Percentiles rank a stretch among this genome's conserved stretches.
These are phyloP conservation scores for Halyomorpha halys DNA, from an alignment of 1,140 invertebrate genomes.

Conservation along the genomic window DNA sequence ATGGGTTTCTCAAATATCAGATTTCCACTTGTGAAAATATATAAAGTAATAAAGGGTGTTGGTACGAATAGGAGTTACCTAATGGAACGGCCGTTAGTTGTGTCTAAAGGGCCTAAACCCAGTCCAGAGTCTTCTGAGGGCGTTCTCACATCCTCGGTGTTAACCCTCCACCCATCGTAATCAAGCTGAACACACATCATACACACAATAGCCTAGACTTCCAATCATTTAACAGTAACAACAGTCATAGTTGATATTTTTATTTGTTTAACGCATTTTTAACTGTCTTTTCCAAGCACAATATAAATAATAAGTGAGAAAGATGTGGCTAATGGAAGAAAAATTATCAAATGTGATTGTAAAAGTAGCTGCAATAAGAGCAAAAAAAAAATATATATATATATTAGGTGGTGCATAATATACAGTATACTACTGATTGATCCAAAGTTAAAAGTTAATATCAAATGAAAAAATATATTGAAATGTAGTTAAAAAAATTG, in stretches of 20 bases:
- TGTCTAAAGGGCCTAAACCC: conserved; percentile 50
- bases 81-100: conserved; percentile 26
- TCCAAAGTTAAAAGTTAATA: too few relatives aligned
- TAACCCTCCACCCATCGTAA: conserved; percentile 27
- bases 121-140: conserved; percentile 75
- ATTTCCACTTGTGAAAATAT: background rate
- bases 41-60: conserved; percentile 12
- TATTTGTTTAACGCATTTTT: too few relatives aligned
- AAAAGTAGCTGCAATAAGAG: too few relatives aligned
- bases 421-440: too few relatives aligned
- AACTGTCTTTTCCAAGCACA: too few relatives aligned
- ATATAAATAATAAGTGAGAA: too few relatives aligned
- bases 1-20: background rate
- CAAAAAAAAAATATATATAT: too few relatives aligned
- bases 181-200: conserved; percentile 28
- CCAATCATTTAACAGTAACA: conserved; percentile 16
- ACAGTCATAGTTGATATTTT: conserved; percentile 6
- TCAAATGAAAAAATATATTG: too few relatives aligned
- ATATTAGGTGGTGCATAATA: too few relatives aligned
- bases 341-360: too few relatives aligned
- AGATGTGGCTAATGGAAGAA: too few relatives aligned
- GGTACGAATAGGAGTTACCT: conserved; percentile 29
- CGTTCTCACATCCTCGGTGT: conserved; percentile 51
- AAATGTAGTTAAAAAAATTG: too few relatives aligned
- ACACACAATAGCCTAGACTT: conserved; percentile 27